A percentile compares a stretch with the other conserved stretches of the same genome.
Evolutionary conservation across 2,113 vertebrate genomes (phyloP).

Genomic region (Parotia lawesii): DNA sequence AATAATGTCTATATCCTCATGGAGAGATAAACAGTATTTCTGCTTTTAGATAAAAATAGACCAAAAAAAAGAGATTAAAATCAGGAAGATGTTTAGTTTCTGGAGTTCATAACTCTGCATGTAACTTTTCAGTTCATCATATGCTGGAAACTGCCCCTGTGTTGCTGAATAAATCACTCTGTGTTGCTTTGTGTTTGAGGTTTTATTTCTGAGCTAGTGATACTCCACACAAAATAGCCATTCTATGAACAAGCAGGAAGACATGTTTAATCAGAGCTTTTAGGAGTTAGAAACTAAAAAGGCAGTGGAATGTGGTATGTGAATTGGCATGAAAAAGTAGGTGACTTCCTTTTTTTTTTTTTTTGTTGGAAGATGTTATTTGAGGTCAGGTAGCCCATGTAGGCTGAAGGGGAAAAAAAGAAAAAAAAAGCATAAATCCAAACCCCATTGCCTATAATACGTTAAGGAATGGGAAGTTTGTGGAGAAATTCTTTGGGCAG

Average conservation of each 20-base stretch:
- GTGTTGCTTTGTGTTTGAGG: slow-evolving; percentile 1
- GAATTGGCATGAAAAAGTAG: neutral
- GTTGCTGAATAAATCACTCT: neutral
- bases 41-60: neutral
- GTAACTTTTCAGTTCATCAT: neutral
- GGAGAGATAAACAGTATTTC: neutral
- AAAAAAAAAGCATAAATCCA: neutral
- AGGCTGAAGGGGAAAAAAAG: neutral
- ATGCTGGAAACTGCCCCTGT: neutral
- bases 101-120: neutral
- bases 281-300: neutral
- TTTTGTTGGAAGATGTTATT: neutral
- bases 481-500: neutral
- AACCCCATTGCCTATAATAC: neutral
- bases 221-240: neutral
- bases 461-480: neutral
- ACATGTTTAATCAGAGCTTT: slow-evolving; percentile 4
- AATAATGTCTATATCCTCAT: neutral
- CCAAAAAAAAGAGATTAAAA: neutral
- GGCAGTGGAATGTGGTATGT: neutral
- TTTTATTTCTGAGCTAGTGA: neutral
- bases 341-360: neutral
- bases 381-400: neutral
- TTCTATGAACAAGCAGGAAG: neutral
- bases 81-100: neutral